These are phyloP conservation scores for Spodoptera littoralis DNA, from an alignment of 2,888 invertebrate genomes.

Conservation along the genomic window DNA sequence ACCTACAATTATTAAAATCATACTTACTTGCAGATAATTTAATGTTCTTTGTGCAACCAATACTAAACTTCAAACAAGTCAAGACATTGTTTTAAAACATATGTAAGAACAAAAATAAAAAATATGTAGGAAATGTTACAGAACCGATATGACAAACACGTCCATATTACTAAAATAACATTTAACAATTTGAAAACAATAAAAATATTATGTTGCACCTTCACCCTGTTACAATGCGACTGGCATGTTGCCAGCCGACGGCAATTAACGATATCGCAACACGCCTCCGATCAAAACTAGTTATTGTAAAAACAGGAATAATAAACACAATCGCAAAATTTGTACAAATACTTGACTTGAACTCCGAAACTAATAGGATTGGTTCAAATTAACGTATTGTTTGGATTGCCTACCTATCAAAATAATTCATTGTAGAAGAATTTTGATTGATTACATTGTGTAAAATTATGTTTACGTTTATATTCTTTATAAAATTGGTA, in stretches of 20 bases:
- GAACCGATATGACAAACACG: background rate
- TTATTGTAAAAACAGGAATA: constrained; percentile 33
- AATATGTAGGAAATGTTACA: background rate
- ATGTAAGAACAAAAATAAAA: background rate
- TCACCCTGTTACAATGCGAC: constrained; percentile 28
- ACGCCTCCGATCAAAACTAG: constrained; percentile 40
- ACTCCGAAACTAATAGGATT: constrained; percentile 17
- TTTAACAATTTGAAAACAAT: constrained; percentile 18
- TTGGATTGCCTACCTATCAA: constrained; percentile 1
- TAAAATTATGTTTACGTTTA: background rate
- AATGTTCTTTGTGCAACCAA: no score
- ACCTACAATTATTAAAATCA: no score
- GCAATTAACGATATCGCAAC: constrained; percentile 50
- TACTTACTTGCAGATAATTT: no score
- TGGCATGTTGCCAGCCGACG: constrained; percentile 47
- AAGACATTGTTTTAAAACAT: background rate
- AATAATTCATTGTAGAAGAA: background rate
- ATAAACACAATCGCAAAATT: constrained; percentile 36
- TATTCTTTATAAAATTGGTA: no score
- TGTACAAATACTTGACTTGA: constrained; percentile 33
- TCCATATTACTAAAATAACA: constrained; percentile 22
- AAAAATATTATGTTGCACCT: constrained; percentile 29
- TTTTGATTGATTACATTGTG: background rate
- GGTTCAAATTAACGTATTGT: constrained; percentile 14
- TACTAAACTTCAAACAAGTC: background rate